These are phyloP conservation scores for Chelonoidis abingdonii DNA, from an alignment of 2,113 vertebrate species.

Conservation along the genomic window DNA sequence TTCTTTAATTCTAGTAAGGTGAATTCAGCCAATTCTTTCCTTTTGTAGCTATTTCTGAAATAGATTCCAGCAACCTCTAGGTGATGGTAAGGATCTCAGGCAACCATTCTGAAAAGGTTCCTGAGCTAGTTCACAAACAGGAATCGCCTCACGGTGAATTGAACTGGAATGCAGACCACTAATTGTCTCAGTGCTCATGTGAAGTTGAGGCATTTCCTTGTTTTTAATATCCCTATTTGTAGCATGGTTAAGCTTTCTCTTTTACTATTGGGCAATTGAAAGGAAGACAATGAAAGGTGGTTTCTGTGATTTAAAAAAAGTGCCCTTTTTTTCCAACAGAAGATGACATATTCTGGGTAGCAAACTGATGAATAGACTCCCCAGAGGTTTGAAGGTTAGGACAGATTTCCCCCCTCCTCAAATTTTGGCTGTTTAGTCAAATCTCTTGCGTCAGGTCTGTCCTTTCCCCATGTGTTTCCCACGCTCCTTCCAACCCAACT, in stretches of 20 bases:
- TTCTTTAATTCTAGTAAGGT: background rate
- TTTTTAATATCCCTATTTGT: background rate
- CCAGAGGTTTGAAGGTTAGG: background rate
- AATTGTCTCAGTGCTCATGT: background rate
- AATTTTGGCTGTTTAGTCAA: background rate
- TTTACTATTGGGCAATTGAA: background rate
- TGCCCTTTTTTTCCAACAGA: background rate
- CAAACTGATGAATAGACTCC: background rate
- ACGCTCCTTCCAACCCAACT: background rate
- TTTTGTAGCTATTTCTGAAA: background rate
- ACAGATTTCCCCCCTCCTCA: background rate
- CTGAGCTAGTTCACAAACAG: background rate
- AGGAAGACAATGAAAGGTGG: background rate
- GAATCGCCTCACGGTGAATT: background rate
- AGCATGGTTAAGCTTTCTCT: background rate
- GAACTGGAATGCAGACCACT: background rate
- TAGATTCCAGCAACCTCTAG: background rate
- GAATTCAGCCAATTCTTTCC: background rate
- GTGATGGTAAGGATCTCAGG: slow-evolving; percentile 37
- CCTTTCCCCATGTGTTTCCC: background rate
- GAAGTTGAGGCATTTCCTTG: background rate
- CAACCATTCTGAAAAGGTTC: background rate
- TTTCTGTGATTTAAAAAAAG: background rate
- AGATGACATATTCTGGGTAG: background rate
- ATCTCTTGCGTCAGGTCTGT: background rate